Evolutionary conservation across 2,888 invertebrate species (phyloP).

Genomic region (Metalampra italica): DNA sequence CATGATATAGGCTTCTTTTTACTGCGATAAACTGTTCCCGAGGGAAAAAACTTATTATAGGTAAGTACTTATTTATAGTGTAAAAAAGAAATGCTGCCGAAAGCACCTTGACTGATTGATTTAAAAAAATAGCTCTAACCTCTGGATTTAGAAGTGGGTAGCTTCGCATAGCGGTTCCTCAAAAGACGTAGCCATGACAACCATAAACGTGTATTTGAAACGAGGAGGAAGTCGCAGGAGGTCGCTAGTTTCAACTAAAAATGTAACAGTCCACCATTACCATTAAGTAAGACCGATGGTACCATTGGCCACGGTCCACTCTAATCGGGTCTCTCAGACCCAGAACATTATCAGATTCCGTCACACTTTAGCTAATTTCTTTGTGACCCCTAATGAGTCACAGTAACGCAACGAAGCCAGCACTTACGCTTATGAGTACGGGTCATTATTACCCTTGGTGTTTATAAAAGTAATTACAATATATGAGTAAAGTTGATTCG

Average conservation of each 20-base stretch:
- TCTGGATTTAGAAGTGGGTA: too few relatives aligned
- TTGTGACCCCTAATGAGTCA: constrained; percentile 62
- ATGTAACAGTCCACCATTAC: neutral
- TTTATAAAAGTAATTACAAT: constrained; percentile 63
- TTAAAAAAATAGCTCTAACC: too few relatives aligned
- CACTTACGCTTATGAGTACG: constrained; percentile 54
- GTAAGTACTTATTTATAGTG: too few relatives aligned
- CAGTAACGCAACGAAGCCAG: constrained; percentile 56
- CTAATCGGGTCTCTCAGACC: constrained; percentile 40
- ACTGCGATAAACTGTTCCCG: too few relatives aligned
- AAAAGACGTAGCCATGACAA: too few relatives aligned
- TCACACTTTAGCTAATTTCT: constrained; percentile 66
- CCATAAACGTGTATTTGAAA: too few relatives aligned
- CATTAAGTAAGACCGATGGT: constrained; percentile 25
- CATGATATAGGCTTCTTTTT: too few relatives aligned
- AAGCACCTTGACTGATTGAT: too few relatives aligned
- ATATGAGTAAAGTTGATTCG: constrained; percentile 42
- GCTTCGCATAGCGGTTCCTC: too few relatives aligned
- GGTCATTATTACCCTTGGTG: constrained; percentile 44
- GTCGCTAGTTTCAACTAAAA: neutral
- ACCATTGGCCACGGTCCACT: constrained; percentile 42
- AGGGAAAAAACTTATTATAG: too few relatives aligned
- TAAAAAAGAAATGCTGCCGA: too few relatives aligned
- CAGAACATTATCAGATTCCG: constrained; percentile 67
- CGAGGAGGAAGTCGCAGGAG: too few relatives aligned